Evolutionary conservation across 1,140 invertebrate species (phyloP).

Genomic region (Pseudomyrmex pallidus): DNA sequence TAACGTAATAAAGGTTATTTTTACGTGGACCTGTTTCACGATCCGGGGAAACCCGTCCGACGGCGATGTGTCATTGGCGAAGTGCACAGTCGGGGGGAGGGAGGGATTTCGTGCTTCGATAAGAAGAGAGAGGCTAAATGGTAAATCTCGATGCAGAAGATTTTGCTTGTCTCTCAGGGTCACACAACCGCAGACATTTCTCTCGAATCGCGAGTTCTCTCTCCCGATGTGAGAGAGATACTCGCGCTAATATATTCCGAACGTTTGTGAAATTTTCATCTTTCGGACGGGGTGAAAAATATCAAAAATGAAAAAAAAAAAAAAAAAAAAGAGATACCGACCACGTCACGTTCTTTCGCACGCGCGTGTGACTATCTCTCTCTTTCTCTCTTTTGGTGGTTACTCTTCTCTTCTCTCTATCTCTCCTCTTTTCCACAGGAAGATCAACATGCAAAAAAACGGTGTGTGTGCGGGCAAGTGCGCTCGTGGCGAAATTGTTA

Average conservation of each 20-base stretch:
- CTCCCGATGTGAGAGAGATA: too few species aligned
- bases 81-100: background rate
- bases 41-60: conserved; percentile 57
- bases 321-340: background rate
- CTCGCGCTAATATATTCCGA: too few species aligned
- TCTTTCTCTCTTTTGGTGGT: background rate
- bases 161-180: conserved; percentile 1
- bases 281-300: too few species aligned
- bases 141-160: conserved; percentile 4
- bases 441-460: conserved; percentile 19
- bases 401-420: background rate
- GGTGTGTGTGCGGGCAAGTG: background rate
- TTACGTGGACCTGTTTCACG: conserved; percentile 54
- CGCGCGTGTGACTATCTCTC: too few species aligned
- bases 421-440: too few species aligned
- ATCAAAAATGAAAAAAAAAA: background rate
- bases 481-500: conserved; percentile 58
- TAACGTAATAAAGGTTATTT: conserved; percentile 74
- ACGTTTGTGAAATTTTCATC: too few species aligned
- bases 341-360: background rate
- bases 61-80: conserved; percentile 61
- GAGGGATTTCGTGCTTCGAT: background rate
- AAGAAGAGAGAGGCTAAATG: conserved; percentile 7
- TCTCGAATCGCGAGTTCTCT: background rate
- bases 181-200: background rate